phyloP scores from a whole-genome alignment of 2,113 vertebrate species.

The Indicator indicator region DNA sequence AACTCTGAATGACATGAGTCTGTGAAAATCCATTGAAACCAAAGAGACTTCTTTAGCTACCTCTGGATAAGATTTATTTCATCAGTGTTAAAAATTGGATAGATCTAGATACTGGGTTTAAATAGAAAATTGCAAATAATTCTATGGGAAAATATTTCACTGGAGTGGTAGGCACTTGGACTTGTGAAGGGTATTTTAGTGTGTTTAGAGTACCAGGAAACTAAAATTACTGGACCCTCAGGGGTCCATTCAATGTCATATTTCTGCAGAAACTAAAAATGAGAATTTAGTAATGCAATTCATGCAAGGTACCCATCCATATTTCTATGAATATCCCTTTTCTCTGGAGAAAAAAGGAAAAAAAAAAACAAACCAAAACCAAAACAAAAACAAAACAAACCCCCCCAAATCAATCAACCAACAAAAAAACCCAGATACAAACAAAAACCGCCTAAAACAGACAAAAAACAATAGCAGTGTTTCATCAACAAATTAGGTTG shows the following conservation, averaged over 20 bases:
- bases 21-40: neutral
- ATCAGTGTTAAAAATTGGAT: neutral
- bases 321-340: neutral
- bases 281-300: neutral
- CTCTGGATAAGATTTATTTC: neutral
- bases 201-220: neutral
- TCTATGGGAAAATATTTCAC: neutral
- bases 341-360: neutral
- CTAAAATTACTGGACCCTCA: neutral
- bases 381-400: too few relatives aligned
- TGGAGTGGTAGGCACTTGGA: neutral
- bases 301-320: neutral
- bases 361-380: neutral
- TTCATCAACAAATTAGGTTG: neutral
- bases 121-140: neutral
- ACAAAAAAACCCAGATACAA: too few relatives aligned
- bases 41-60: neutral
- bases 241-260: neutral
- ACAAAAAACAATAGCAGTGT: neutral
- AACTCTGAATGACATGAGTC: neutral
- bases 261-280: neutral
- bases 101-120: neutral
- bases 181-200: neutral
- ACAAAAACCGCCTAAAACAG: too few relatives aligned
- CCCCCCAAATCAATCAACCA: too few relatives aligned